phyloP scores from a whole-genome alignment of 2,113 vertebrate species.

The Tragelaphus strepsiceros region DNA sequence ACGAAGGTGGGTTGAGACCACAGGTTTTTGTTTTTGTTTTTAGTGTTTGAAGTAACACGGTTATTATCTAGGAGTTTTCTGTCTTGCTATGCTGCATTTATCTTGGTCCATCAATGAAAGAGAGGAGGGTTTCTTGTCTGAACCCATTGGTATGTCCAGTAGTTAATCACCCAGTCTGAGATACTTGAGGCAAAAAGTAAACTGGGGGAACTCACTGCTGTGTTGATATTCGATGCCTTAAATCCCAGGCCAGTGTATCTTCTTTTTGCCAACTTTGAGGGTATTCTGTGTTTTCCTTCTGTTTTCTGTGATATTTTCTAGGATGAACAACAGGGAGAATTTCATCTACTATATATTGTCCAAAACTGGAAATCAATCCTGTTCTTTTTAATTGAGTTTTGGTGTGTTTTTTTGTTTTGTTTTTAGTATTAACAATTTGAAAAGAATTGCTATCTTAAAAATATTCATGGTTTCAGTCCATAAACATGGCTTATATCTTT shows the following conservation, averaged over 20 bases:
- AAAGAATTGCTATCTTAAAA: background rate
- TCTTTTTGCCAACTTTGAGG: background rate
- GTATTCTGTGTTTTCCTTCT: background rate
- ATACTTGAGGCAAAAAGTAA: background rate
- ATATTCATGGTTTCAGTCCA: background rate
- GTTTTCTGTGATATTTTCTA: background rate
- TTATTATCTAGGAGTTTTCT: background rate
- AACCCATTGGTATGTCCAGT: background rate
- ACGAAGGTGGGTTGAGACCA: background rate
- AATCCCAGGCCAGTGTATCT: background rate
- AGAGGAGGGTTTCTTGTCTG: background rate
- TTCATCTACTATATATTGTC: background rate
- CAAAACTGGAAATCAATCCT: background rate
- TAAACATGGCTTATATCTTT: background rate
- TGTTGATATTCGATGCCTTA: background rate
- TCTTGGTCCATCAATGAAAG: background rate
- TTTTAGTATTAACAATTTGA: background rate
- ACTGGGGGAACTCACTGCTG: background rate
- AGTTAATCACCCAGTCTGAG: background rate
- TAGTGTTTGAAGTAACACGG: background rate
- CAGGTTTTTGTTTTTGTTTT: background rate
- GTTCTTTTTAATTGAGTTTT: background rate
- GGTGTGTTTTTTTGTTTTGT: too few relatives aligned
- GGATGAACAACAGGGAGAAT: background rate
- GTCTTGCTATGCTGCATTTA: background rate